Percentiles rank a stretch among this genome's conserved stretches.
Evolutionary conservation across 2,797 vertebrate genomes (phyloP).

Genomic region (Octomys mimax): DNA sequence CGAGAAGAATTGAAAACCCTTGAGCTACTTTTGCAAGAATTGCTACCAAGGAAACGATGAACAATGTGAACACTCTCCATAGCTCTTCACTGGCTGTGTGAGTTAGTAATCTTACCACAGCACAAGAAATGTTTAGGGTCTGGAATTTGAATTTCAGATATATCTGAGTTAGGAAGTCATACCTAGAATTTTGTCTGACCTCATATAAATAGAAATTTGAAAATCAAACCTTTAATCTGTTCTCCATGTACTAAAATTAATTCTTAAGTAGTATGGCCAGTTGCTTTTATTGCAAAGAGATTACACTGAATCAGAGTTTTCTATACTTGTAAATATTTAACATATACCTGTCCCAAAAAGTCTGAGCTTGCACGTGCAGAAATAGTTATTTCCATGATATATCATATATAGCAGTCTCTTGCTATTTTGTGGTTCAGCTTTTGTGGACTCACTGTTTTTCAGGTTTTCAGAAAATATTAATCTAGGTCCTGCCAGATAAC

Average conservation of each 20-base stretch:
- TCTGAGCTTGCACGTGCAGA: background rate
- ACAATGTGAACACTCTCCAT: rapidly evolving
- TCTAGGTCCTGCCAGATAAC: too few relatives aligned
- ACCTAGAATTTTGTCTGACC: background rate
- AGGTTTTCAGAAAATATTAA: too few relatives aligned
- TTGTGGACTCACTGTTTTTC: too few relatives aligned
- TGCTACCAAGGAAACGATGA: background rate
- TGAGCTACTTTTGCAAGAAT: background rate
- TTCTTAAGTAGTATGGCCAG: background rate
- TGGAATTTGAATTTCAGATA: background rate
- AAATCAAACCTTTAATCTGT: background rate
- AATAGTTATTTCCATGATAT: background rate
- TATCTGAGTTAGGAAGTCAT: background rate
- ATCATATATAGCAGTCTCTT: background rate
- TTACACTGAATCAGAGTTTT: background rate
- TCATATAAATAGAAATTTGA: background rate
- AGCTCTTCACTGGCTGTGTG: background rate
- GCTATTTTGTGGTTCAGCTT: too few relatives aligned
- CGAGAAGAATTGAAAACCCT: background rate
- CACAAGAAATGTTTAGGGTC: background rate
- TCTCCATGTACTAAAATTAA: background rate
- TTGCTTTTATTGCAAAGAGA: background rate
- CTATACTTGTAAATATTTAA: background rate
- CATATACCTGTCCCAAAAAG: background rate
- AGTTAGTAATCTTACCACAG: background rate